Conservation (phyloP, 1,140 invertebrate species). For the Muscidifurax raptorellus region DNA sequence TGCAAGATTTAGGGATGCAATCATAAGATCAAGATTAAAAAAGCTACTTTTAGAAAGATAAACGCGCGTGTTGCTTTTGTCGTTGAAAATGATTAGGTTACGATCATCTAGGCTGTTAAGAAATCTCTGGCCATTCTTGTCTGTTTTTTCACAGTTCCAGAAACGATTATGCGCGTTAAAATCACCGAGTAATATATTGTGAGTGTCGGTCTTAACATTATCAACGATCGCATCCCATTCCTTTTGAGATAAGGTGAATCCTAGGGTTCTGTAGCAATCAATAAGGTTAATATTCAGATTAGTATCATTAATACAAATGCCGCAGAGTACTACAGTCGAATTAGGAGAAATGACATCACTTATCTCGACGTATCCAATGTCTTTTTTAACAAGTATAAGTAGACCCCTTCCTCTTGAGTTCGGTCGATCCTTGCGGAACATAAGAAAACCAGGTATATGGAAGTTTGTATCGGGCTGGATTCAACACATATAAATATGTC, state of each 20-base stretch:
- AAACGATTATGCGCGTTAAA: background rate
- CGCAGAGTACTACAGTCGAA: background rate
- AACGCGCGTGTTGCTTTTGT: background rate
- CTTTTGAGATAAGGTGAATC: background rate
- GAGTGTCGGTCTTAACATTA: background rate
- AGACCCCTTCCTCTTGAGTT: background rate
- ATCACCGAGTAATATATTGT: background rate
- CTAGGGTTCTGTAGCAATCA: no score
- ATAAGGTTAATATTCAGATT: no score
- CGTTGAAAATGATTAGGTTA: background rate
- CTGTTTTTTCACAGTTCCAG: background rate
- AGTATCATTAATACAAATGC: no score
- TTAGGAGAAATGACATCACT: background rate
- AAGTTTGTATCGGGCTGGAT: background rate
- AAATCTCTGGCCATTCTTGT: background rate
- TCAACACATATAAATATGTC: constrained; percentile 25
- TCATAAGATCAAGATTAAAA: constrained; percentile 42
- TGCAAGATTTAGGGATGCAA: constrained; percentile 51
- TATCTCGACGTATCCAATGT: background rate
- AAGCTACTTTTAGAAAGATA: background rate
- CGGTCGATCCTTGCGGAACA: background rate
- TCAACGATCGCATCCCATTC: background rate
- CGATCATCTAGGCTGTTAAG: background rate
- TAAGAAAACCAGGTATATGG: background rate
- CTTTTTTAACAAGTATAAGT: background rate